A percentile compares a stretch with the other conserved stretches of the same genome.
Evolutionary conservation across 37 sponge, comb jelly and placozoan species (phyloP).

Genomic region (Ephydatia muelleri): DNA sequence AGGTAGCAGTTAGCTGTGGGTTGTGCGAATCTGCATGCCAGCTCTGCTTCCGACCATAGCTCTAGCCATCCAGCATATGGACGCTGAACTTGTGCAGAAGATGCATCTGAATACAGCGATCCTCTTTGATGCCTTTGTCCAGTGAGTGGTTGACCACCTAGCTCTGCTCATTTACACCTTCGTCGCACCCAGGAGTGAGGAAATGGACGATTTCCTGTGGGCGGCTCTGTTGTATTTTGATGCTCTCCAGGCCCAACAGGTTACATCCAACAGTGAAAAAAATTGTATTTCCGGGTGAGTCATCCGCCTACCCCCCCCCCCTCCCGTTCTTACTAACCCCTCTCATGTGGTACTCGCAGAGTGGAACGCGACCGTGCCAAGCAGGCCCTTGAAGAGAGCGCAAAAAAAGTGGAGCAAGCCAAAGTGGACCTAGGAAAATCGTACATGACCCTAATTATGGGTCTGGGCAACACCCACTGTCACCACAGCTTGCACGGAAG

Average conservation of each 20-base stretch:
- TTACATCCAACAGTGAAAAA: conserved; percentile 23
- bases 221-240: conserved; percentile 44
- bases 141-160: conserved; percentile 40
- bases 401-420: conserved; percentile 18
- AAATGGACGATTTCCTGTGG: conserved; percentile 56
- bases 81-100: conserved; percentile 7
- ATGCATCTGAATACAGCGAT: conserved; percentile 11
- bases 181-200: conserved; percentile 39
- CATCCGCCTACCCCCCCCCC: neutral
- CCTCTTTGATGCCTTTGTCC: conserved; percentile 53
- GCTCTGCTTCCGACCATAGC: no score
- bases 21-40: neutral
- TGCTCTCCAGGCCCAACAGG: conserved; percentile 21
- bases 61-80: conserved; percentile 54
- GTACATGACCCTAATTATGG: conserved; percentile 30
- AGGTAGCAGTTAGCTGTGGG: conserved; percentile 20
- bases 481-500: conserved; percentile 43
- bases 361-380: conserved; percentile 16
- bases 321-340: neutral
- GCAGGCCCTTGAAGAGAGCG: neutral
- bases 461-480: conserved; percentile 18
- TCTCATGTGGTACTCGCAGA: conserved; percentile 4
- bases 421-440: conserved; percentile 29
- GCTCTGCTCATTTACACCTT: no score
- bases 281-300: conserved; percentile 21